phyloP scores from a whole-genome alignment of 2,113 vertebrate species.

The Lichenostomus cassidix region DNA sequence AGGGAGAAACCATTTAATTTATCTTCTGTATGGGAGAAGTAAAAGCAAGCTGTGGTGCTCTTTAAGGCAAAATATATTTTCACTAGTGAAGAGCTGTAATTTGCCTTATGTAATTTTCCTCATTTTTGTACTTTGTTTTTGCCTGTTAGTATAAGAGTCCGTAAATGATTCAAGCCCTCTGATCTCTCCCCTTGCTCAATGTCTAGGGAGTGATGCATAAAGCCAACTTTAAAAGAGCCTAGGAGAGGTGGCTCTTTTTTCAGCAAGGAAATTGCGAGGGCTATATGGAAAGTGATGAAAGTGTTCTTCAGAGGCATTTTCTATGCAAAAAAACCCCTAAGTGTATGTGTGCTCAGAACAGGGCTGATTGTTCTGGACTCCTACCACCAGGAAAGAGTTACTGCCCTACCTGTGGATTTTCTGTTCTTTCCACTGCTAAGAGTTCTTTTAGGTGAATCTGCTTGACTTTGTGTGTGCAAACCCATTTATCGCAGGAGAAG shows the following conservation, averaged over 20 bases:
- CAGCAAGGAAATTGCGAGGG: not conserved
- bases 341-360: not conserved
- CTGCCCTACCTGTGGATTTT: not conserved
- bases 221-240: not conserved
- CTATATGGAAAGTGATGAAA: not conserved
- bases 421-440: not conserved
- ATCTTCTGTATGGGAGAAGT: not conserved
- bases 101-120: not conserved
- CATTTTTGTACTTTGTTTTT: not conserved
- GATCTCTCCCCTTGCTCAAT: not conserved
- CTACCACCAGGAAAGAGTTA: not conserved
- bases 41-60: not conserved
- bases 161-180: not conserved
- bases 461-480: not conserved
- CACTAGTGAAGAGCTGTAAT: not conserved
- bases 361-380: not conserved
- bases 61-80: constrained; percentile 3
- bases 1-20: not conserved
- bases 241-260: not conserved
- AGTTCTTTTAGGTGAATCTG: not conserved
- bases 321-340: not conserved
- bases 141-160: not conserved
- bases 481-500: not conserved
- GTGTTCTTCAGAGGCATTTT: not conserved
- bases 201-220: not conserved